phyloP scores from a whole-genome alignment of 53 echinoderm and acorn worm species.

The Paracentrotus lividus region DNA sequence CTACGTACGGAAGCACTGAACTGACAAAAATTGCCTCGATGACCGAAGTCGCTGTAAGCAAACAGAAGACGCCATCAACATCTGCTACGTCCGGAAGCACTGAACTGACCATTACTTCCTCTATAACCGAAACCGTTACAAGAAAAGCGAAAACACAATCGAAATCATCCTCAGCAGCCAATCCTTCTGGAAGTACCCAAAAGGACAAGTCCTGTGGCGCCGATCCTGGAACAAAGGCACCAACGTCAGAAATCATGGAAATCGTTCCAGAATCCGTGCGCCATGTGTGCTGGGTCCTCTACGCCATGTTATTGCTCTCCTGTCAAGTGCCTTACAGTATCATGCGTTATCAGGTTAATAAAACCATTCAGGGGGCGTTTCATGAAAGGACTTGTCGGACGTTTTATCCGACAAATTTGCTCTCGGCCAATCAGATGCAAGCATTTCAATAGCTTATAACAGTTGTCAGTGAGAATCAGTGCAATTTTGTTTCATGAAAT shows the following conservation, averaged over 20 bases:
- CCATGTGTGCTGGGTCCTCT: neutral
- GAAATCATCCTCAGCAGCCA: neutral
- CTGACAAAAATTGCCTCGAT: neutral
- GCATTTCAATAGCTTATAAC: too few species aligned
- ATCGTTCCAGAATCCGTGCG: neutral
- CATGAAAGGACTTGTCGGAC: too few species aligned
- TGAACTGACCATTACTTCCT: neutral
- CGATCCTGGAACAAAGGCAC: neutral
- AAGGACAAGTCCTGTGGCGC: neutral
- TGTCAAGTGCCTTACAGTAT: slow-evolving; percentile 50
- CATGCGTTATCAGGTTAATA: slow-evolving; percentile 24
- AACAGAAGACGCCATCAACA: too few species aligned
- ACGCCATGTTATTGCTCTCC: slow-evolving; percentile 30
- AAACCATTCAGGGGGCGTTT: too few species aligned
- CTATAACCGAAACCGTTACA: too few species aligned
- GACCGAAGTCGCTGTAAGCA: neutral
- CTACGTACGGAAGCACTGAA: too few species aligned
- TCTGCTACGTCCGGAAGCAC: neutral
- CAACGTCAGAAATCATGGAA: neutral
- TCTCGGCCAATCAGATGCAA: too few species aligned
- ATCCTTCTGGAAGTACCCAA: too few species aligned
- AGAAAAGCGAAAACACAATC: too few species aligned
- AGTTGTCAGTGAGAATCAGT: too few species aligned
- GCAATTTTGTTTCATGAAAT: too few species aligned
- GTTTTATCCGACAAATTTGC: too few species aligned